These are phyloP conservation scores for Batillaria attramentaria DNA, from an alignment of 1,140 invertebrate genomes.

Conservation along the genomic window DNA sequence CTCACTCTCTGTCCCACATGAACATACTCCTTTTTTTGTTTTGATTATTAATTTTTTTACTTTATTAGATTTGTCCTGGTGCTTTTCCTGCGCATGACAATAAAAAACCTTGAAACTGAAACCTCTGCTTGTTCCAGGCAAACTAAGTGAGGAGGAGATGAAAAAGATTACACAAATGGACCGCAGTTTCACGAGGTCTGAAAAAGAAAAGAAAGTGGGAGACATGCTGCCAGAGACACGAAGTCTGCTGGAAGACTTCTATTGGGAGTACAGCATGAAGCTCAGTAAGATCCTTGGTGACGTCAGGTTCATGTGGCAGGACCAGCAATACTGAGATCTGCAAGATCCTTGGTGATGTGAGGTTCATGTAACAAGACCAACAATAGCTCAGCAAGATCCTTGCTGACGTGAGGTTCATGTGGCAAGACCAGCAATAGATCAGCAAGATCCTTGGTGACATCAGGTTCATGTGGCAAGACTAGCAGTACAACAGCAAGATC, in stretches of 20 bases:
- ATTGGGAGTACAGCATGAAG: conserved; percentile 27
- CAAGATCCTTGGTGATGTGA: no score
- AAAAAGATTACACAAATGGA: conserved; percentile 12
- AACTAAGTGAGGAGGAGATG: conserved; percentile 6
- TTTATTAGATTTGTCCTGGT: background rate
- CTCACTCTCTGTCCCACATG: background rate
- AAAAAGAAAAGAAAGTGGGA: conserved; percentile 25
- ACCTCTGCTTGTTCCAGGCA: background rate
- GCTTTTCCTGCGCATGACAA: no score
- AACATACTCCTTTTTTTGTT: background rate
- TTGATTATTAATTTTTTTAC: background rate
- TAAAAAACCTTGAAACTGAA: no score
- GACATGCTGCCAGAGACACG: conserved; percentile 36
- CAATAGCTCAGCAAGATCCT: no score
- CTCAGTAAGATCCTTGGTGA: conserved; percentile 28
- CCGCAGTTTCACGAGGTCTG: conserved; percentile 9
- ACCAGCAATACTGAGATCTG: conserved; percentile 15
- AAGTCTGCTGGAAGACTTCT: conserved; percentile 28
- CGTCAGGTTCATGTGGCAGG: conserved; percentile 30
- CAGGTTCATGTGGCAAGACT: conserved; percentile 29
- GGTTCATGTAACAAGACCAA: no score
- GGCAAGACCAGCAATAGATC: no score
- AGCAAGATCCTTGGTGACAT: conserved; percentile 22
- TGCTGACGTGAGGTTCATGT: no score
- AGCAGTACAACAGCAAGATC: no score